phyloP scores from a whole-genome alignment of 2,797 vertebrate species.

The Eulemur rubriventer region DNA sequence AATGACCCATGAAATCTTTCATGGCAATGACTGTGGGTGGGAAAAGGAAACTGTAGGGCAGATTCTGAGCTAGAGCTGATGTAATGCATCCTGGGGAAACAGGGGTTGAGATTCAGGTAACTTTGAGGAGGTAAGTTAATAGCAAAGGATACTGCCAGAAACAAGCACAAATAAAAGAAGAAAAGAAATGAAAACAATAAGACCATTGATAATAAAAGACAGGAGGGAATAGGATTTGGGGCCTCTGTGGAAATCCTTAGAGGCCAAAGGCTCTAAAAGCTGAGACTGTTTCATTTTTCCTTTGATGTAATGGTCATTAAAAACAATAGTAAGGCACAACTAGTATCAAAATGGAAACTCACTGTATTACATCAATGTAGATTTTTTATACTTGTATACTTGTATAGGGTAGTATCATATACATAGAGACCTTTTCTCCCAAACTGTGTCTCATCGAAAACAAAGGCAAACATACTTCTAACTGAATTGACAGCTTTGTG shows the following conservation, averaged over 20 bases:
- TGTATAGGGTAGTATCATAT: not conserved
- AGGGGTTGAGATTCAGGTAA: not conserved
- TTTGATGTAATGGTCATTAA: not conserved
- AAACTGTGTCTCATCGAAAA: not conserved
- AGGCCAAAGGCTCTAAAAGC: not conserved
- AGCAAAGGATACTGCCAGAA: not conserved
- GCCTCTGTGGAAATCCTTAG: slow-evolving; percentile 27
- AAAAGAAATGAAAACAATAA: slow-evolving; percentile 46
- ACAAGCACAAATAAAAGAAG: not conserved
- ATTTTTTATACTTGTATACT: not conserved
- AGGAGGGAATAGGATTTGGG: not conserved
- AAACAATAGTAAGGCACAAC: slow-evolving; percentile 3
- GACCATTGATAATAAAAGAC: not conserved
- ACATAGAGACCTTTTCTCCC: not conserved
- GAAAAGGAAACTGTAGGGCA: not conserved
- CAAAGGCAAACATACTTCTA: not conserved
- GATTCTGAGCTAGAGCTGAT: not conserved
- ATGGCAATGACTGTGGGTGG: not conserved
- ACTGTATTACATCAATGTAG: not conserved
- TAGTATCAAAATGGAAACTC: not conserved
- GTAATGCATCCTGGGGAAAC: not conserved
- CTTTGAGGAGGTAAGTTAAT: slow-evolving; percentile 40
- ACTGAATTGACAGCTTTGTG: not conserved
- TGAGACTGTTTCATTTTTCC: slow-evolving; percentile 2
- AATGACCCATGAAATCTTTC: not conserved